These are phyloP conservation scores for Glandiceps talaboti DNA, from an alignment of 53 echinoderm and acorn worm genomes.

Conservation along the genomic window DNA sequence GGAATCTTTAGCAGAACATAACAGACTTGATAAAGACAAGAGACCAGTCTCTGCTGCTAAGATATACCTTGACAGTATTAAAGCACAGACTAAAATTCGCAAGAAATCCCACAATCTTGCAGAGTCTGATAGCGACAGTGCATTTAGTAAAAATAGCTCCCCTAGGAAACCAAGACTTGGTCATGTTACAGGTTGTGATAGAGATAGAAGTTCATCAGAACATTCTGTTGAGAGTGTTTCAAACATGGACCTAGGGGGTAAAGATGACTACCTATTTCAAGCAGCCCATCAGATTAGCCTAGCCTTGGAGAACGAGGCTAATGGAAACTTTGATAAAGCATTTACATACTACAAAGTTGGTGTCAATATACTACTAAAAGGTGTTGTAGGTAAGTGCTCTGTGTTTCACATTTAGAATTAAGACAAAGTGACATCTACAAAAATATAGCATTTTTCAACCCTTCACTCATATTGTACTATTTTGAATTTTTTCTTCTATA, in stretches of 20 bases:
- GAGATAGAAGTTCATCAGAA: background rate
- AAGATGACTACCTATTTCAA: constrained; percentile 87
- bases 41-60: background rate
- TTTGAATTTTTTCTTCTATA: too few relatives aligned
- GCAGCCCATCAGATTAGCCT: constrained; percentile 74
- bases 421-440: too few relatives aligned
- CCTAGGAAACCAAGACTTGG: background rate
- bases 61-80: background rate
- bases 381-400: constrained; percentile 75
- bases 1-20: background rate
- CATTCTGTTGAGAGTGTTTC: constrained; percentile 46
- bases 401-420: too few relatives aligned
- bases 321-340: constrained; percentile 74
- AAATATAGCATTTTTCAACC: too few relatives aligned
- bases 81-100: background rate
- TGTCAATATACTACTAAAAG: constrained; percentile 76
- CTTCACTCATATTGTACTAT: too few relatives aligned
- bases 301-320: constrained; percentile 83
- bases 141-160: background rate
- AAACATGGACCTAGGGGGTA: constrained; percentile 58
- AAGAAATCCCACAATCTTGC: background rate
- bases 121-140: background rate
- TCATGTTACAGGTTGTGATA: background rate
- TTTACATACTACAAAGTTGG: constrained; percentile 96
- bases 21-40: background rate